A percentile compares a stretch with the other conserved stretches of the same genome.
Evolutionary conservation across 2,888 invertebrate species (phyloP).

Genomic region (Coenonympha glycerion): DNA sequence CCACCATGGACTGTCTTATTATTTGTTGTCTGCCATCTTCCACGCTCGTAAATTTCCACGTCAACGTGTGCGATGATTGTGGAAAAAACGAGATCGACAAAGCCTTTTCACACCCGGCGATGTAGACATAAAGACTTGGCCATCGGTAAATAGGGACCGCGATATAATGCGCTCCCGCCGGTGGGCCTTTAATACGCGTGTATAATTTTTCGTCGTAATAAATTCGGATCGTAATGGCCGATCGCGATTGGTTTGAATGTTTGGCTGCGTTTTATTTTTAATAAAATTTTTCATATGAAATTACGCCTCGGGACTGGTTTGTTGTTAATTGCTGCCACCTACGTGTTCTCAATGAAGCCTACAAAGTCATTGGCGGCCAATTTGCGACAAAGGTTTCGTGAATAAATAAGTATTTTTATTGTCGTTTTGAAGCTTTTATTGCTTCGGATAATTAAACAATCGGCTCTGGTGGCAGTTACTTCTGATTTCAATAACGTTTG

Average conservation of each 20-base stretch:
- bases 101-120: conserved; percentile 65
- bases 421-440: conserved; percentile 41
- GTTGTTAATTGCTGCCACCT: conserved; percentile 57
- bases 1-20: conserved; percentile 58
- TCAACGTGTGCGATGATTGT: conserved; percentile 74
- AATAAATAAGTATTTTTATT: conserved; percentile 52
- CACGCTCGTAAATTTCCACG: conserved; percentile 74
- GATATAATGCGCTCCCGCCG: conserved; percentile 47
- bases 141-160: conserved; percentile 38
- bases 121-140: conserved; percentile 57
- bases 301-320: conserved; percentile 53
- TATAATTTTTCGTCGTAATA: conserved; percentile 73
- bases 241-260: conserved; percentile 62
- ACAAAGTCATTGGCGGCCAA: conserved; percentile 44
- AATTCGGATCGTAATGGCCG: conserved; percentile 70
- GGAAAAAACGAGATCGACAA: conserved; percentile 67
- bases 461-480: conserved; percentile 15
- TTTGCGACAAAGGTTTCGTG: conserved; percentile 41
- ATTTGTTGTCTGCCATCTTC: conserved; percentile 74
- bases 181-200: conserved; percentile 62
- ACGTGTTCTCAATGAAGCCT: conserved; percentile 41
- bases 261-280: conserved; percentile 58
- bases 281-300: conserved; percentile 47
- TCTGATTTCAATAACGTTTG: conserved; percentile 13
- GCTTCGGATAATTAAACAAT: conserved; percentile 27